Percentiles rank a stretch among this genome's conserved stretches.
These are phyloP conservation scores for Ylistrum balloti DNA, from an alignment of 1,140 invertebrate genomes.

Conservation along the genomic window DNA sequence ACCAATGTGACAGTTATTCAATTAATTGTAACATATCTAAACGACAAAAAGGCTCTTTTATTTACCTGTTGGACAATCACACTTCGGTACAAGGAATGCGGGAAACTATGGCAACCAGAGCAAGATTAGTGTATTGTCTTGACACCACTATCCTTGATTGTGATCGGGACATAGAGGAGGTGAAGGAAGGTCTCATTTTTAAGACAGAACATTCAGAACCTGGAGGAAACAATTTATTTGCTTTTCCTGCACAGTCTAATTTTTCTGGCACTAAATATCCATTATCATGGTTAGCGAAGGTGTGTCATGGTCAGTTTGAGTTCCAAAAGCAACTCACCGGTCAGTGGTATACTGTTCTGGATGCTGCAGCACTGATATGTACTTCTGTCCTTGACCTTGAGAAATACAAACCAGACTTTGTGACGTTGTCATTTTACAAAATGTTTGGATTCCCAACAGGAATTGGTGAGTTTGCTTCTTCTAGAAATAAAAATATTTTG, in stretches of 20 bases:
- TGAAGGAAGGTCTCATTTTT: constrained; percentile 50
- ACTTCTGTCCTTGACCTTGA: constrained; percentile 91
- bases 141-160: constrained; percentile 61
- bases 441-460: constrained; percentile 98
- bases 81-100: constrained; percentile 97
- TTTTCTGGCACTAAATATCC: constrained; percentile 96
- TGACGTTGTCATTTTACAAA: constrained; percentile 97
- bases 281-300: constrained; percentile 87
- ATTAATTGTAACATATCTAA: not conserved
- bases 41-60: constrained; percentile 82
- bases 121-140: constrained; percentile 71
- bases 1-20: not conserved
- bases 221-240: constrained; percentile 87
- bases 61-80: constrained; percentile 95
- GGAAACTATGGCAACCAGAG: constrained; percentile 83
- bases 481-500: too few relatives aligned
- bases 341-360: constrained; percentile 91
- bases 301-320: constrained; percentile 86
- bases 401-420: constrained; percentile 91
- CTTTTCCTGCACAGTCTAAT: constrained; percentile 96
- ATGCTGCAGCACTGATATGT: constrained; percentile 92
- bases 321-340: constrained; percentile 65
- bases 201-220: not conserved
- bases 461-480: constrained; percentile 82
- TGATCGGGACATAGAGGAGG: not conserved